Conservation (phyloP, 2,797 vertebrate species). For the Tragelaphus eurycerus region DNA sequence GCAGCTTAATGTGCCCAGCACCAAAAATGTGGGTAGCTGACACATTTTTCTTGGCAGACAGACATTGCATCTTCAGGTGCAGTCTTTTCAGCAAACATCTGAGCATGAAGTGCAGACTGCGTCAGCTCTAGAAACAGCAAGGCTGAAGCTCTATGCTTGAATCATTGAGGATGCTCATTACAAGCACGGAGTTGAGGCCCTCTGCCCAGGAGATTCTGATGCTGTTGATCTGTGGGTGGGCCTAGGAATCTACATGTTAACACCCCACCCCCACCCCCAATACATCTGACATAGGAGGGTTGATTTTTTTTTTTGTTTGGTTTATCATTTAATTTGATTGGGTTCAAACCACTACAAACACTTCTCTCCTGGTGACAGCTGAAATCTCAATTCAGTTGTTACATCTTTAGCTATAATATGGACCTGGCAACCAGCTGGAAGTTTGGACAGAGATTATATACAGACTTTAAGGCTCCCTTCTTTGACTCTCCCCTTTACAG, state of each 20-base stretch:
- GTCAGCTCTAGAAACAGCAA: neutral
- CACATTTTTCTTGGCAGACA: neutral
- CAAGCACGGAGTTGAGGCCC: neutral
- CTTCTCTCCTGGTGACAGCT: neutral
- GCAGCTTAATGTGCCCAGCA: neutral
- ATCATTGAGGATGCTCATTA: neutral
- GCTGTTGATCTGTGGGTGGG: neutral
- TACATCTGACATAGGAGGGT: neutral
- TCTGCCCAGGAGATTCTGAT: neutral
- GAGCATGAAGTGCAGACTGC: accelerated
- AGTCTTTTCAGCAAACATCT: neutral
- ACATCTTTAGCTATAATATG: neutral
- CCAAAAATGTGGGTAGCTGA: neutral
- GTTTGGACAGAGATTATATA: neutral
- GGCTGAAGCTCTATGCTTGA: neutral
- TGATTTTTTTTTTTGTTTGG: neutral
- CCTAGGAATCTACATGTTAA: neutral
- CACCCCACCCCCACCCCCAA: neutral
- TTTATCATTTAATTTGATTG: neutral
- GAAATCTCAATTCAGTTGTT: neutral
- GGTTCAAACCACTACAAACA: neutral
- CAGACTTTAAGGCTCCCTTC: neutral
- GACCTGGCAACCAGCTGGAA: neutral
- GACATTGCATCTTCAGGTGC: accelerated
- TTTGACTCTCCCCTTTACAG: neutral